A percentile compares a stretch with the other conserved stretches of the same genome.
Conservation (phyloP, 2,888 invertebrate species). For the Oscheius sp. region DNA sequence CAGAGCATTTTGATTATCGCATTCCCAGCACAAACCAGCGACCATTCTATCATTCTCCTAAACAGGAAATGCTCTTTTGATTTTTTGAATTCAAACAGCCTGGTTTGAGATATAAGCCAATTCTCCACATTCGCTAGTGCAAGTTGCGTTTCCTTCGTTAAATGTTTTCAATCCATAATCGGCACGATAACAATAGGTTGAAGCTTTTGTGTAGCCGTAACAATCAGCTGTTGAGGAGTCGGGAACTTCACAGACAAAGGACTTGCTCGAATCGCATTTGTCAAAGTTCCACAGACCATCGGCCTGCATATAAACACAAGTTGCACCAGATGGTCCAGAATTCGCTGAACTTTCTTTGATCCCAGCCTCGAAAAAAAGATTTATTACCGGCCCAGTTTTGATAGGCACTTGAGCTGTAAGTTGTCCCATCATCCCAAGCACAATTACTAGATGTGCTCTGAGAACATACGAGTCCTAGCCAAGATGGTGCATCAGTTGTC, state of each 20-base stretch:
- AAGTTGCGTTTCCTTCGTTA: background rate
- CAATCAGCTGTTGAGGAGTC: constrained; percentile 20
- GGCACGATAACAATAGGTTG: background rate
- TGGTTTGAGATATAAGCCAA: constrained; percentile 15
- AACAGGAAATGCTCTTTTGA: background rate
- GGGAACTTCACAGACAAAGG: constrained; percentile 20
- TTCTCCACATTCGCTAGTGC: constrained; percentile 16
- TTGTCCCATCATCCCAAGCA: constrained; percentile 16
- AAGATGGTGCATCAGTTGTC: constrained; percentile 12
- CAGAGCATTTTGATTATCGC: constrained; percentile 11
- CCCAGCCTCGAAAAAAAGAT: no score
- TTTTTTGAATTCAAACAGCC: background rate
- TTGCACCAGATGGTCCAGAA: background rate
- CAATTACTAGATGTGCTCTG: constrained; percentile 5
- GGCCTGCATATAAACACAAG: constrained; percentile 10
- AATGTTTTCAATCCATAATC: constrained; percentile 8
- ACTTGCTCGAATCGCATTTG: constrained; percentile 6
- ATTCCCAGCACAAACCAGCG: constrained; percentile 25
- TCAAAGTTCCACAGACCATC: constrained; percentile 16
- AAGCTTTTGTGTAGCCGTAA: constrained; percentile 16
- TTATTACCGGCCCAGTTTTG: constrained; percentile 7
- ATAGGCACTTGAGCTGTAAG: background rate
- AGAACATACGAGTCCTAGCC: constrained; percentile 19
- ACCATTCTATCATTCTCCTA: constrained; percentile 19
- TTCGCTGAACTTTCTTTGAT: background rate